Evolutionary conservation across 2,888 invertebrate genomes (phyloP), one percentile per base, ranked within the genome.

Genomic region (Nomada fucata): DNA sequence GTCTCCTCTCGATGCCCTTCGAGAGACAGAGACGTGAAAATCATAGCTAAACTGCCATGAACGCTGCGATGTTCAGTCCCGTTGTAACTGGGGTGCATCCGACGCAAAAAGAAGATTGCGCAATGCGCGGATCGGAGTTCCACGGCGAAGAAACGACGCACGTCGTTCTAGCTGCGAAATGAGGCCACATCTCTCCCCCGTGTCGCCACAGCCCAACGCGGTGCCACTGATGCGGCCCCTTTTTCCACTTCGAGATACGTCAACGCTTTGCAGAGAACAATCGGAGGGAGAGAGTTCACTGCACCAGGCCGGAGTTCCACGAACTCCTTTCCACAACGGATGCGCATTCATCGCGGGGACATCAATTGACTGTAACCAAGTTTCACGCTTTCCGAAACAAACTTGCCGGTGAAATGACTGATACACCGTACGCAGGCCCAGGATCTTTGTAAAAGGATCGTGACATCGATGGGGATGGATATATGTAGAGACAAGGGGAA

Each of bases 201-300:
- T 79, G 82, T 64, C 75, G 23, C 63, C 26, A 42, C 63, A 64
- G 63, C n/a, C n/a, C 67, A 36, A 57, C 78, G 69, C 76, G 57
- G 59, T 79, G 74, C 79, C 79, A 76, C 73, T 71, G 84, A 80
- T 76, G 86, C 88, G 81, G 77, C 86, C 87, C 78, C 86, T 87
- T 88, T 88, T 86, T 87, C 87, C 88, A 83, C 86, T 85, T 80
- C 76, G 84, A 83, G 89, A 89, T 88, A 89, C 90, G 90, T 90
- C 90, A 87, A 90, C 90, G 87, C 89, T 90, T 91, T 89, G 85
- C 91, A 84, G 91, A 86, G 91, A 91, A 92, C 92, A 91, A 91
- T 92, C 91, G 89, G 86, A 88, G 84, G 86, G 89, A 85, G 90
- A 88, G 89, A 91, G 92, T 91, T 91, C 90, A 90, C 85, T 90